Evolutionary conservation across 1,140 invertebrate genomes (phyloP).

Genomic region (Polypedilum pembai): DNA sequence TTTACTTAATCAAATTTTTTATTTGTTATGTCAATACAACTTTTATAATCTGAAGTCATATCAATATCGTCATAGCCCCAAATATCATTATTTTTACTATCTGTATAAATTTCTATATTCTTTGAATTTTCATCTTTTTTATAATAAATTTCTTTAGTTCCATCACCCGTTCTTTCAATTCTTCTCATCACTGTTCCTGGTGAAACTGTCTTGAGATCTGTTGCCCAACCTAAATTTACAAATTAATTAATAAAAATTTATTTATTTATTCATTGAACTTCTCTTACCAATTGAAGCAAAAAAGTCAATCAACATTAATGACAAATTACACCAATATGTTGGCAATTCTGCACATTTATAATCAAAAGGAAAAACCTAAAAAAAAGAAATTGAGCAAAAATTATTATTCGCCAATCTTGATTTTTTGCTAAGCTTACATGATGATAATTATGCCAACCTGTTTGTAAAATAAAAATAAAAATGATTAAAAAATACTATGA

Average conservation of each 20-base stretch:
- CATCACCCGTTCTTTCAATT: constrained; percentile 30
- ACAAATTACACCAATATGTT: constrained; percentile 46
- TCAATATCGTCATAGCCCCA: constrained; percentile 48
- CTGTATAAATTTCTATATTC: constrained; percentile 37
- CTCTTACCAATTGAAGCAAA: constrained; percentile 46
- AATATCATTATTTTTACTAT: constrained; percentile 44
- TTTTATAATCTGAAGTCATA: constrained; percentile 44
- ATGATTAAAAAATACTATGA: too few species aligned
- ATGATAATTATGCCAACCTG: constrained; percentile 51
- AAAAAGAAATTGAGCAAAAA: background rate
- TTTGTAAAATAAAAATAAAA: constrained; percentile 39
- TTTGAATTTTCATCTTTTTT: background rate
- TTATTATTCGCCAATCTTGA: background rate
- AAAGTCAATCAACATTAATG: constrained; percentile 47
- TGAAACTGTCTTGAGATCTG: constrained; percentile 56
- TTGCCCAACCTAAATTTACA: constrained; percentile 48
- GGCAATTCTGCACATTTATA: constrained; percentile 59
- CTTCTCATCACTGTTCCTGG: constrained; percentile 45
- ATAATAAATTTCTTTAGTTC: constrained; percentile 31
- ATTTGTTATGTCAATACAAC: constrained; percentile 41
- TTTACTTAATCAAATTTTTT: constrained; percentile 32
- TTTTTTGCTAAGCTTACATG: constrained; percentile 44
- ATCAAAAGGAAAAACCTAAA: constrained; percentile 57
- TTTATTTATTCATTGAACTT: background rate
- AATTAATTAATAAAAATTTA: background rate